phyloP scores from a whole-genome alignment of 2,797 vertebrate genomes.

The Coregonus ussuriensis region DNA sequence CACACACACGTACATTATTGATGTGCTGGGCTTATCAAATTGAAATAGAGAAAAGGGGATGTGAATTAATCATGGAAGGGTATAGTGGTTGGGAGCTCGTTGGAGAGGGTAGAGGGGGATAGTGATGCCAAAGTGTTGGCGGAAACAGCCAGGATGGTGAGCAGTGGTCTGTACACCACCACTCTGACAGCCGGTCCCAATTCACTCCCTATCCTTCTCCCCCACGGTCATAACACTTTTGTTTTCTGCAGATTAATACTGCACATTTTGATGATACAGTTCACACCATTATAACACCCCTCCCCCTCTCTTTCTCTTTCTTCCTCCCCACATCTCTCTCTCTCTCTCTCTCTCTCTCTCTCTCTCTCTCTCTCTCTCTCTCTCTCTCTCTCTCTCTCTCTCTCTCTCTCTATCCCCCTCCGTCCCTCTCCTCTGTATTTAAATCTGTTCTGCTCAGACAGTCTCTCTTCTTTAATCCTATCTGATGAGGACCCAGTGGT shows the following conservation, averaged over 20 bases:
- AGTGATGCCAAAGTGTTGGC: conserved; percentile 29
- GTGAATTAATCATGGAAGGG: conserved; percentile 62
- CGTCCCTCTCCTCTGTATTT: conserved; percentile 3
- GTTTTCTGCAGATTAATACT: neutral
- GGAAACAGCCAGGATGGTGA: conserved; percentile 27
- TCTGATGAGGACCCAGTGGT: conserved; percentile 61
- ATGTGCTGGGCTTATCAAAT: conserved; percentile 53
- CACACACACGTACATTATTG: conserved; percentile 49
- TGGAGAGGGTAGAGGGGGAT: conserved; percentile 5
- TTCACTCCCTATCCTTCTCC: neutral
- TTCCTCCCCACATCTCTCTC: conserved; percentile 14
- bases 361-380: neutral
- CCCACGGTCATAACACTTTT: neutral
- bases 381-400: neutral
- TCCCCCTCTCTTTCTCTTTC: conserved; percentile 35
- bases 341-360: neutral
- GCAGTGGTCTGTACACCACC: neutral
- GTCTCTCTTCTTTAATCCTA: conserved; percentile 64
- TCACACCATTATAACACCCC: neutral
- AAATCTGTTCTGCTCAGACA: conserved; percentile 60
- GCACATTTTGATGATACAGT: neutral
- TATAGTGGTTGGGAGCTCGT: conserved; percentile 29
- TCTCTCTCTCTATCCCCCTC: neutral
- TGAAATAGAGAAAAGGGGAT: conserved; percentile 43
- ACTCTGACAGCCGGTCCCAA: neutral